Base-by-base conservation (phyloP, 2,888 invertebrate species). In the Diplazon laetatorius region DNA sequence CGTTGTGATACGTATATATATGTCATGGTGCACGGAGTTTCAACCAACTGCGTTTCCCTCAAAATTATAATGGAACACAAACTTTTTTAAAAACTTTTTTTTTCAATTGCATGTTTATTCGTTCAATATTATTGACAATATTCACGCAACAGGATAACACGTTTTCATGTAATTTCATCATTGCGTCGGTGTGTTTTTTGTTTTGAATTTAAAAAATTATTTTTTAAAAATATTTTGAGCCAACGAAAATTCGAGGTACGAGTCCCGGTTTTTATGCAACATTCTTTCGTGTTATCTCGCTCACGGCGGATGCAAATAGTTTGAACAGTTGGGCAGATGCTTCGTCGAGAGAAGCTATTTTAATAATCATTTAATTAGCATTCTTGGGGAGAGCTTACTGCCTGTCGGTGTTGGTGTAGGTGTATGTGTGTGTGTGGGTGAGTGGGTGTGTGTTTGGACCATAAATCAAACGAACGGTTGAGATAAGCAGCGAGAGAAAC, bases 351-450 rank as follows among this genome's bases (percentile, higher is more conserved):
- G 60, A 81, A 85, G 88, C 86, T 84, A 89, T 89, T 90, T 89
- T 89, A 89, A 87, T 90, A 87, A 90, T 88, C 88, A 88, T 90
- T 90, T 91, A 90, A 91, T 90, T 89, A 90, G 89, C 89, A 90
- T 91, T 90, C 90, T 74, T 59, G 20, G n/a, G n/a, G n/a, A n/a
- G n/a, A n/a, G n/a, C n/a, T n/a, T n/a, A n/a, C n/a, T n/a, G n/a
- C n/a, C n/a, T n/a, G n/a, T n/a, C n/a, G n/a, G n/a, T n/a, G n/a
- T n/a, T n/a, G n/a, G n/a, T n/a, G n/a, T n/a, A n/a, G 46, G 46
- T n/a, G n/a, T n/a, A n/a, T n/a, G n/a, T n/a, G n/a, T n/a, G n/a
- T n/a, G n/a, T n/a, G n/a, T n/a, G n/a, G 35, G n/a, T 25, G 42
- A 71, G 44, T 74, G 52, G 46, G 30, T 66, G n/a, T 66, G 42